A percentile compares a stretch with the other conserved stretches of the same genome.
These are phyloP conservation scores for Eulemur coronatus DNA, from an alignment of 2,797 vertebrate species.

Conservation along the genomic window DNA sequence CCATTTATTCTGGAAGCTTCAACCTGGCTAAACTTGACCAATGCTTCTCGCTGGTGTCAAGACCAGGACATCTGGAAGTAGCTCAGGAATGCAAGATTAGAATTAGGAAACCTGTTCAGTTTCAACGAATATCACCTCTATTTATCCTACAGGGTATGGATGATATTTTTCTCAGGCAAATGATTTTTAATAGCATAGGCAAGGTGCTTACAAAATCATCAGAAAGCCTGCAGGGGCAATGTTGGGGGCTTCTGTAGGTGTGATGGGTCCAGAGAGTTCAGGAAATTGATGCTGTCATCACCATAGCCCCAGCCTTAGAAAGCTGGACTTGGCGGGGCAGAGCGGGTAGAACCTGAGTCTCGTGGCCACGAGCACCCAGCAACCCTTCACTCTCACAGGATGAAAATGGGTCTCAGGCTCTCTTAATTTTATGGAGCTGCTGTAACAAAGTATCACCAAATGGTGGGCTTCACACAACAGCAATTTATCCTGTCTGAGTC, in stretches of 20 bases:
- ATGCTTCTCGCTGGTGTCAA: background rate
- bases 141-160: background rate
- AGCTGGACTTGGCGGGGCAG: background rate
- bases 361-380: background rate
- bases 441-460: too few relatives aligned
- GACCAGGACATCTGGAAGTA: too few relatives aligned
- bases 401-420: background rate
- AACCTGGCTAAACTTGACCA: background rate
- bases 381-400: too few relatives aligned
- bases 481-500: background rate
- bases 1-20: background rate
- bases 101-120: too few relatives aligned
- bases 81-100: too few relatives aligned
- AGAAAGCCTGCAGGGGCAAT: background rate
- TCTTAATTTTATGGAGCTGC: too few relatives aligned
- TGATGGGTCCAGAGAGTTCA: background rate
- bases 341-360: too few relatives aligned
- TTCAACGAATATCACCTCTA: background rate
- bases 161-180: background rate
- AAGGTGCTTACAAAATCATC: background rate
- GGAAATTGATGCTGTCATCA: background rate
- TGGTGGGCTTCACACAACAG: background rate
- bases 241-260: too few relatives aligned
- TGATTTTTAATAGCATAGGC: background rate
- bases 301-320: background rate